Conservation (phyloP, 2,888 invertebrate genomes). For the Drosophila anomalata region DNA sequence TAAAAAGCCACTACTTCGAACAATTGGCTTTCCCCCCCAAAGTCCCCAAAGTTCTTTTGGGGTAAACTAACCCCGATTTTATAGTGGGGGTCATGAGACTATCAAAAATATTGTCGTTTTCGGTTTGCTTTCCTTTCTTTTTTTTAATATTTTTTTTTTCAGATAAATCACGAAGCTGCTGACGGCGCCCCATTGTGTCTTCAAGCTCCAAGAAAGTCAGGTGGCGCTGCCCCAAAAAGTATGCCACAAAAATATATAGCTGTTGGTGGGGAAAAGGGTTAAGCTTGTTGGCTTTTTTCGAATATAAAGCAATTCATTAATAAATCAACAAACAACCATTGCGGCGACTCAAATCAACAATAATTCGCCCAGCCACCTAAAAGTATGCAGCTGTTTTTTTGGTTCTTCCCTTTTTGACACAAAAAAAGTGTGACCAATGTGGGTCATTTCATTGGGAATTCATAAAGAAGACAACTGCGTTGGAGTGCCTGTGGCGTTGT, state of each 20-base stretch:
- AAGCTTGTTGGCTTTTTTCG: slow-evolving; percentile 8
- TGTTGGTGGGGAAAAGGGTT: not conserved
- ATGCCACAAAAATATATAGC: not conserved
- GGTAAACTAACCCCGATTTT: slow-evolving; percentile 40
- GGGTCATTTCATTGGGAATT: slow-evolving; percentile 7
- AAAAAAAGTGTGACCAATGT: slow-evolving; percentile 13
- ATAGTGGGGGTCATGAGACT: slow-evolving; percentile 60
- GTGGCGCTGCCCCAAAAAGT: not conserved
- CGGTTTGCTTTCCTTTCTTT: slow-evolving; percentile 4
- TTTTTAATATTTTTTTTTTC: too few relatives aligned
- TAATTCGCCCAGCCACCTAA: not conserved
- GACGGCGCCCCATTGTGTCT: not conserved
- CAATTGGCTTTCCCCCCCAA: not conserved
- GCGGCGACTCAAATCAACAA: not conserved
- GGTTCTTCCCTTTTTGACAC: not conserved
- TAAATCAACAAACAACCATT: slow-evolving; percentile 39
- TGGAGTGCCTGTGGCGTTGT: slow-evolving; percentile 3
- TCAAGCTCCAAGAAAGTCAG: not conserved
- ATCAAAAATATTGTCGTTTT: slow-evolving; percentile 61
- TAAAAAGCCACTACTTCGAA: slow-evolving; percentile 45
- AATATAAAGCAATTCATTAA: slow-evolving; percentile 55
- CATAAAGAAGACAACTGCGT: not conserved
- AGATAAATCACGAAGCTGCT: slow-evolving; percentile 40
- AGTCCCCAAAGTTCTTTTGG: not conserved
- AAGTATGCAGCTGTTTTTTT: not conserved